Percentiles rank a stretch among this genome's conserved stretches.
Conservation (phyloP, 2,888 invertebrate genomes). For the Ceriagrion tenellum region DNA sequence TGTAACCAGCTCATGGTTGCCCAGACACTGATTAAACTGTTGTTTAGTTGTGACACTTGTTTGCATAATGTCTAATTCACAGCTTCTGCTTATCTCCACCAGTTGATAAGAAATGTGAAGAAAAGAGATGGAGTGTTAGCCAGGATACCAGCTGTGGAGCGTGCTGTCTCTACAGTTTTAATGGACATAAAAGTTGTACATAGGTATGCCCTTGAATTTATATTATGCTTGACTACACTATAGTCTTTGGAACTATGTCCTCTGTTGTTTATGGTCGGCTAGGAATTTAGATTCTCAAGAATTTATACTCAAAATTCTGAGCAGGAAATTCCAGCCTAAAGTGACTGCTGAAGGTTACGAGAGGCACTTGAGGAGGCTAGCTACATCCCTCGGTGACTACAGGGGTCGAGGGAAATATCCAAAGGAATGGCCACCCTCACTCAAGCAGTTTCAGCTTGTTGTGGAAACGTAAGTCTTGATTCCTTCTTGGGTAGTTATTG, state of each 20-base stretch:
- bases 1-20: neutral
- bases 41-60: no score
- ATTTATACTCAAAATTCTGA: slow-evolving; percentile 46
- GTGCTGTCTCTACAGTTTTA: slow-evolving; percentile 90
- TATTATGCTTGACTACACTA: neutral
- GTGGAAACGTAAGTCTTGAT: slow-evolving; percentile 88
- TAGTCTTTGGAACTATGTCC: neutral
- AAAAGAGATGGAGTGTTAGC: slow-evolving; percentile 84
- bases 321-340: slow-evolving; percentile 93
- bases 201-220: slow-evolving; percentile 80
- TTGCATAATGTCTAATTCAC: neutral
- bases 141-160: slow-evolving; percentile 90
- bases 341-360: slow-evolving; percentile 93
- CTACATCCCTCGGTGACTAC: slow-evolving; percentile 91
- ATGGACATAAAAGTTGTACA: slow-evolving; percentile 90
- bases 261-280: neutral
- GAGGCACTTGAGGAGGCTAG: slow-evolving; percentile 88
- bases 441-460: slow-evolving; percentile 89
- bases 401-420: slow-evolving; percentile 85
- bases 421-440: slow-evolving; percentile 85
- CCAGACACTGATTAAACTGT: neutral
- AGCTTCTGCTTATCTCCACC: slow-evolving; percentile 73
- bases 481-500: no score
- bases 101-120: slow-evolving; percentile 89
- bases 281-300: neutral